A percentile compares a stretch with the other conserved stretches of the same genome.
Conservation (phyloP, 1,140 invertebrate genomes). For the Musca domestica region DNA sequence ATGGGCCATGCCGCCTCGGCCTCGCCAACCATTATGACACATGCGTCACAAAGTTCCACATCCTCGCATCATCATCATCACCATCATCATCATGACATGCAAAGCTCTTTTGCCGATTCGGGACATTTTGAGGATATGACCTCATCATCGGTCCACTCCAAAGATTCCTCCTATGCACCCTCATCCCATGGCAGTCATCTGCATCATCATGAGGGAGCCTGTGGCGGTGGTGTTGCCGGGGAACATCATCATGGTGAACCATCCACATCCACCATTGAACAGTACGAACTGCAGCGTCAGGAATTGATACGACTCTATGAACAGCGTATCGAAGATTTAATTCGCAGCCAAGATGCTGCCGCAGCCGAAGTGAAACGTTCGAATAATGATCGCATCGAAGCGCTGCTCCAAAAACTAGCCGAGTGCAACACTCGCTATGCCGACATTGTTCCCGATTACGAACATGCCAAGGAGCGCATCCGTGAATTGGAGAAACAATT, state of each 20-base stretch:
- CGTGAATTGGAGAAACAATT: slow-evolving; percentile 67
- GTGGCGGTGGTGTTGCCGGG: slow-evolving; percentile 51
- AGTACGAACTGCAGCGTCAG: slow-evolving; percentile 62
- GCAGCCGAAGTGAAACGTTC: slow-evolving; percentile 70
- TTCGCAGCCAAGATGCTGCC: slow-evolving; percentile 67
- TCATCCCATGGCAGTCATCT: slow-evolving; percentile 28
- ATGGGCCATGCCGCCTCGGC: slow-evolving; percentile 37
- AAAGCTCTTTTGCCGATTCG: slow-evolving; percentile 75
- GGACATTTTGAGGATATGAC: slow-evolving; percentile 81
- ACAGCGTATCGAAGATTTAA: slow-evolving; percentile 69
- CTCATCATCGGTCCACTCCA: slow-evolving; percentile 70
- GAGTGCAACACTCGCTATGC: slow-evolving; percentile 76
- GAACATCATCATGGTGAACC: slow-evolving; percentile 27
- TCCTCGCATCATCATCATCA: slow-evolving; percentile 16
- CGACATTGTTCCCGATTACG: slow-evolving; percentile 66
- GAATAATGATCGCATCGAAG: slow-evolving; percentile 77
- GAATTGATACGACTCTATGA: slow-evolving; percentile 70
- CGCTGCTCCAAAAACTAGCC: slow-evolving; percentile 71
- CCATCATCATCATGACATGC: slow-evolving; percentile 58
- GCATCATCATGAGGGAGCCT: slow-evolving; percentile 58
- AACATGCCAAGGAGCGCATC: slow-evolving; percentile 65
- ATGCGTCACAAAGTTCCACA: slow-evolving; percentile 30
- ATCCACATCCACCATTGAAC: slow-evolving; percentile 30
- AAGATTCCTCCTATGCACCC: slow-evolving; percentile 63
- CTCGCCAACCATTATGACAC: slow-evolving; percentile 29